Evolutionary conservation across 2,113 vertebrate genomes (phyloP).

Genomic region (Mus pahari): DNA sequence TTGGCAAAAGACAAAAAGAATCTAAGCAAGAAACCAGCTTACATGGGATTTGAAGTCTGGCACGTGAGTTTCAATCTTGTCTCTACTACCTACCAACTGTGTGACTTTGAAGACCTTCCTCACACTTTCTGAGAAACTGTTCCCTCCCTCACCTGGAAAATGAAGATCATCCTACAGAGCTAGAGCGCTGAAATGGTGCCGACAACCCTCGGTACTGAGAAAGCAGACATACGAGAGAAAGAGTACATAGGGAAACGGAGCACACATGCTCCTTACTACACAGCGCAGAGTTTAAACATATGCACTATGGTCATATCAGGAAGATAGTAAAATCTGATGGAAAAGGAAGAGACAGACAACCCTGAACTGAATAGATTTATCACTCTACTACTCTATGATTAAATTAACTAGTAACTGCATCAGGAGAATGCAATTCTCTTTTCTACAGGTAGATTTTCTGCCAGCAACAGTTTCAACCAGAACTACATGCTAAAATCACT

Average conservation of each 20-base stretch:
- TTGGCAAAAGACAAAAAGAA: slow-evolving; percentile 20
- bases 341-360: background rate
- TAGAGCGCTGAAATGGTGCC: background rate
- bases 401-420: background rate
- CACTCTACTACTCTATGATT: background rate
- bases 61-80: background rate
- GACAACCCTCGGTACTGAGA: background rate
- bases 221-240: background rate
- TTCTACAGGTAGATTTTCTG: background rate
- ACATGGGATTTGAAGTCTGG: background rate
- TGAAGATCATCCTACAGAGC: slow-evolving; percentile 7
- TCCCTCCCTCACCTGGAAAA: slow-evolving; percentile 32
- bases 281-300: background rate
- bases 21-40: slow-evolving; percentile 13
- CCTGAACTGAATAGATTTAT: background rate
- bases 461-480: slow-evolving; percentile 4
- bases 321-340: slow-evolving; percentile 16
- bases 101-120: slow-evolving; percentile 12
- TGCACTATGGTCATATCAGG: slow-evolving; percentile 15
- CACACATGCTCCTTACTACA: background rate
- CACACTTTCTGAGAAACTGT: background rate
- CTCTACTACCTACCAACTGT: background rate
- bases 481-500: background rate
- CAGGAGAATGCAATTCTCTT: background rate
- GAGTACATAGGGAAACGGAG: background rate